Evolutionary conservation across 2,888 invertebrate species (phyloP), one percentile per base, ranked within the genome.

Genomic region (Leptogaster cylindrica): DNA sequence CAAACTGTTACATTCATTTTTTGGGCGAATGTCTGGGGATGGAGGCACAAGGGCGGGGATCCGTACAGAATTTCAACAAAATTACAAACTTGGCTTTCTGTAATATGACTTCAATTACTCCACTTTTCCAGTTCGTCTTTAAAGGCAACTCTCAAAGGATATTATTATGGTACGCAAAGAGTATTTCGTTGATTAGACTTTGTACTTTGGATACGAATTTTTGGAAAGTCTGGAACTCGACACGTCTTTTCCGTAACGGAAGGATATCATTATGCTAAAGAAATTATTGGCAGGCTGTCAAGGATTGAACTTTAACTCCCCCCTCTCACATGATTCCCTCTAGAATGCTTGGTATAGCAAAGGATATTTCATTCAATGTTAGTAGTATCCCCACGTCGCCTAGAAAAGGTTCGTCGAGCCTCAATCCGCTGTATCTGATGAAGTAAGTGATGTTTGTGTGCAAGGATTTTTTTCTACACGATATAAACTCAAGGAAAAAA

Each of bases 241-340:
- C 41, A 41, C 41, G 41, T 41, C 41, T 41, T n/a, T 41, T 41
- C 18, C 41, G 16, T 7, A 41, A 41, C 41, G 41, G 41, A 41
- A 41, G 41, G 41, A 41, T 41, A 41, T 41, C 16, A 41, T 41
- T 41, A 41, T 18, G 41, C 7, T 41, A 41, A 41, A 41, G 41
- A 41, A 41, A 41, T 41, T 41, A 41, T 16, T 41, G 41, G 41
- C 41, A 41, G 41, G 41, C 41, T 41, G 41, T 41, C 41, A 41
- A 14, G 41, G 16, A 41, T 41, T 41, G 14, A 14, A 41, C 18
- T 41, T 18, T 18, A 18, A 18, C 4, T 3, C 10, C 31, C 7
- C 10, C n/a, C n/a, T n/a, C n/a, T n/a, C n/a, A n/a, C n/a, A n/a
- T n/a, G n/a, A n/a, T n/a, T n/a, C n/a, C n/a, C n/a, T n/a, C n/a